Evolutionary conservation across 1,140 invertebrate species (phyloP).

Genomic region (Drosophila pachea): DNA sequence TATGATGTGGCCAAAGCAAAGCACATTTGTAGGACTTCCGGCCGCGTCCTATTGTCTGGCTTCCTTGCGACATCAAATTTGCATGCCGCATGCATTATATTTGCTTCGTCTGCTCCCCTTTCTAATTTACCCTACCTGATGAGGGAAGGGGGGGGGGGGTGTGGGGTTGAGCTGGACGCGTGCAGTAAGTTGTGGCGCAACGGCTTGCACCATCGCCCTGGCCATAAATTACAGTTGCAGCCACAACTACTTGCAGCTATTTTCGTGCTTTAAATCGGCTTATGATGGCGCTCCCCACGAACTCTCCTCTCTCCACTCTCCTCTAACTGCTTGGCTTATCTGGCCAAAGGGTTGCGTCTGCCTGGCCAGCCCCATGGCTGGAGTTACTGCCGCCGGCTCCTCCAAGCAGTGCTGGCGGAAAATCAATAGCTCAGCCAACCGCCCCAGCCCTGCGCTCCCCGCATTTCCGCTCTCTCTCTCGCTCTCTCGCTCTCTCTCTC

Average conservation of each 20-base stretch:
- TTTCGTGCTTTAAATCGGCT: constrained; percentile 72
- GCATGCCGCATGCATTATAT: constrained; percentile 29
- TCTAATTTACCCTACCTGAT: constrained; percentile 44
- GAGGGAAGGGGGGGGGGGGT: not conserved
- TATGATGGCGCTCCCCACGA: constrained; percentile 23
- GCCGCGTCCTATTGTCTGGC: constrained; percentile 1
- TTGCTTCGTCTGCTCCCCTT: constrained; percentile 24
- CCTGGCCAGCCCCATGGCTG: constrained; percentile 19
- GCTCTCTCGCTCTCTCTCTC: not conserved
- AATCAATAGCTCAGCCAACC: constrained; percentile 64
- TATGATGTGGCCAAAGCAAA: not conserved
- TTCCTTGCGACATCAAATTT: constrained; percentile 25
- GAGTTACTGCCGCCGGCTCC: constrained; percentile 24
- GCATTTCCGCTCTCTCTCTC: not conserved
- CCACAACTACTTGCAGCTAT: constrained; percentile 63
- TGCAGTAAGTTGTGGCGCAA: too few relatives aligned
- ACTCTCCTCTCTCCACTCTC: constrained; percentile 24
- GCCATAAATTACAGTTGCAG: constrained; percentile 73
- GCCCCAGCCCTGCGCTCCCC: constrained; percentile 6
- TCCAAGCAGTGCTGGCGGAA: constrained; percentile 40
- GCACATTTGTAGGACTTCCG: constrained; percentile 6
- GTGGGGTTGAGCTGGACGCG: too few relatives aligned
- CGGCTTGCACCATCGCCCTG: not conserved
- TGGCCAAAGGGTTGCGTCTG: constrained; percentile 9
- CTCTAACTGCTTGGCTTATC: constrained; percentile 38